Percentiles rank a stretch among this genome's conserved stretches.
Conservation (phyloP, 2,888 invertebrate genomes). For the Lasioglossum villosulum region DNA sequence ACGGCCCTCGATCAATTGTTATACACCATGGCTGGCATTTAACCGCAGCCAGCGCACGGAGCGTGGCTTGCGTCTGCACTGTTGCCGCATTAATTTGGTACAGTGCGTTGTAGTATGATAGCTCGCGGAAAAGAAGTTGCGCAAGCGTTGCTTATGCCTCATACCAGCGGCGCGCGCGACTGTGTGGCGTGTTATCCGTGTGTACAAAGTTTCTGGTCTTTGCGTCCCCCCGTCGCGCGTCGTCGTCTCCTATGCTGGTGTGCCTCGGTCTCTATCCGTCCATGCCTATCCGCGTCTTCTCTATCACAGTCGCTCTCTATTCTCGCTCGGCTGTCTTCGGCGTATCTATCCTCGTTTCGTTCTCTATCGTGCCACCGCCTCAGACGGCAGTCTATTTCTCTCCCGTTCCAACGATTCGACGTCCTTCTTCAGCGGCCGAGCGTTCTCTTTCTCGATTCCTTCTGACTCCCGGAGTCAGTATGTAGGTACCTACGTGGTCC, state of each 20-base stretch:
- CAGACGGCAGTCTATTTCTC: constrained; percentile 16
- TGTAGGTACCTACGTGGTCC: constrained; percentile 11
- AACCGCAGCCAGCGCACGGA: constrained; percentile 55
- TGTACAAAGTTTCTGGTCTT: constrained; percentile 23
- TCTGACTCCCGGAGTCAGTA: constrained; percentile 41
- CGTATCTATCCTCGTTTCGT: constrained; percentile 16
- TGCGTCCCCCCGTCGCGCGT: constrained; percentile 1
- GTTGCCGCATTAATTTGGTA: constrained; percentile 75
- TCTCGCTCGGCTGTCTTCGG: constrained; percentile 11
- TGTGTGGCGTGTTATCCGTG: constrained; percentile 8
- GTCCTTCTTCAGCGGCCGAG: constrained; percentile 28
- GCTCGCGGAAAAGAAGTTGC: constrained; percentile 77
- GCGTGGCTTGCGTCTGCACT: constrained; percentile 61
- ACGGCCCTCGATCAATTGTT: constrained; percentile 72
- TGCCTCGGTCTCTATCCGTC: background rate
- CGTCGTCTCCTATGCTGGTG: background rate
- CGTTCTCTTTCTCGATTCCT: constrained; percentile 36
- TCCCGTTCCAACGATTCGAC: constrained; percentile 12
- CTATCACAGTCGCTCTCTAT: constrained; percentile 8
- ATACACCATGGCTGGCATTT: constrained; percentile 73
- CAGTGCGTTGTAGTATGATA: constrained; percentile 76
- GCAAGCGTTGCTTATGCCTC: constrained; percentile 71
- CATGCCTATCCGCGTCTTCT: constrained; percentile 1
- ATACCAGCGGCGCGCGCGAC: constrained; percentile 35
- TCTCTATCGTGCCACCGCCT: background rate